Base-by-base conservation (phyloP, 1,140 invertebrate species). In the Pogonognathellus flavescens region DNA sequence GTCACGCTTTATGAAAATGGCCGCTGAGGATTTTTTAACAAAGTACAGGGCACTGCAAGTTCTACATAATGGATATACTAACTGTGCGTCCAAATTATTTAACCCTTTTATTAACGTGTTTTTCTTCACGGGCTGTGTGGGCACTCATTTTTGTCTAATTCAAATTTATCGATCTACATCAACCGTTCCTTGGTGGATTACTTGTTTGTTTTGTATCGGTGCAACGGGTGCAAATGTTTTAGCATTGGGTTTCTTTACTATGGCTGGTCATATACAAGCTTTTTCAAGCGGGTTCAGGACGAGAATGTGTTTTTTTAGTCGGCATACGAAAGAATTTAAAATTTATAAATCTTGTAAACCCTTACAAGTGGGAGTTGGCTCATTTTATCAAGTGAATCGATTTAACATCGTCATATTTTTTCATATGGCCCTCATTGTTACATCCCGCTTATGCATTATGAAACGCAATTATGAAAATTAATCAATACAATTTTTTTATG, bases 61-160 rank as follows among this genome's bases (percentile, higher is more conserved):
- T 0, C 18, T 62, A 10, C 60, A 22, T 11, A 62, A 62, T 62
- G 18, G 60, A 62, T 62, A 62, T 25, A 62, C 9, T 0, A 22
- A 62, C 20, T 62, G 60, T 62, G 4, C 9, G 8, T 62, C 18
- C 13, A 62, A 25, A 22, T 18, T 22, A 62, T 62, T 11, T 9
- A 20, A 22, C 18, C 60, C 60, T 11, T 22, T 18, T 22, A 22
- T 22, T 0, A 25, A 22, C 18, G 18, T 22, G 6, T 7, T 62
- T 20, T n/a, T 18, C 60, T 0, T 22, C 20, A 22, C 18, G 10
- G 9, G 60, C 60, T 11, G 9, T 62, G n/a, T n/a, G n/a, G n/a
- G n/a, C n/a, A n/a, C n/a, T n/a, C n/a, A 22, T 11, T 62, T 62
- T 62, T 22, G 25, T 62, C 60, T 25, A 62, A 62, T 62, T 62